Base-by-base conservation (phyloP, 2,113 vertebrate genomes). In the Callipepla squamata region DNA sequence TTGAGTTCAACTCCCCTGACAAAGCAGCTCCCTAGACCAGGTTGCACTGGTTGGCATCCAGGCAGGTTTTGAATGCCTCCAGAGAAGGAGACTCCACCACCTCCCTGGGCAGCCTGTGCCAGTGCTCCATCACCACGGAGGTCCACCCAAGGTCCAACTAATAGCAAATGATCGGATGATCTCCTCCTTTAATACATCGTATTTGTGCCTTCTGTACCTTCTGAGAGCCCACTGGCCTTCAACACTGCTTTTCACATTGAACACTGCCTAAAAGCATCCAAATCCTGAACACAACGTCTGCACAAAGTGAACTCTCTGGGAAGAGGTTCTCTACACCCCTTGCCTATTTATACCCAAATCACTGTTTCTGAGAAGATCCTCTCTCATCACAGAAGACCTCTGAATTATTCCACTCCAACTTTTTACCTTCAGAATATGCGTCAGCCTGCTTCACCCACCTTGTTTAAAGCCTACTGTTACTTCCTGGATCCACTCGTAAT, bases 161-260 rank as follows among this genome's bases (percentile, higher is more conserved):
- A 26, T 13, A 63, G 13, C 5, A 6, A 1, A 0, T n/a, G 20
- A 6, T 2, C 44, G 20, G 18, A 78, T 36, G 13, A 38, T 61
- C 38, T 78, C 28, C 40, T 53, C 48, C 28, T 7, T 4, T 4
- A 82, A 11, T 11, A 28, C 12, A 1, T 17, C 2, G 0, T 3
- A 21, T 3, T 22, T 36, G 17, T 36, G 25, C 20, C 23, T 47
- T 28, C 58, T 40, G 16, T 10, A 30, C 7, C 30, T 87, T 70
- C 19, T 13, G 40, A 65, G 65, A 53, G 9, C n/a, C 42, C 65
- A 21, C 4, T 17, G 50, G 9, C 20, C 45, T 26, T 42, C 91
- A 51, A 32, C 12, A 3, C 6, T 30, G 32, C n/a, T 55, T 36
- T 47, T 53, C 18, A 8, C 23, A 25, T 3, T 17, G 0, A 62